Base-by-base conservation (phyloP, 2,113 vertebrate genomes). In the Leucosticte australis region DNA sequence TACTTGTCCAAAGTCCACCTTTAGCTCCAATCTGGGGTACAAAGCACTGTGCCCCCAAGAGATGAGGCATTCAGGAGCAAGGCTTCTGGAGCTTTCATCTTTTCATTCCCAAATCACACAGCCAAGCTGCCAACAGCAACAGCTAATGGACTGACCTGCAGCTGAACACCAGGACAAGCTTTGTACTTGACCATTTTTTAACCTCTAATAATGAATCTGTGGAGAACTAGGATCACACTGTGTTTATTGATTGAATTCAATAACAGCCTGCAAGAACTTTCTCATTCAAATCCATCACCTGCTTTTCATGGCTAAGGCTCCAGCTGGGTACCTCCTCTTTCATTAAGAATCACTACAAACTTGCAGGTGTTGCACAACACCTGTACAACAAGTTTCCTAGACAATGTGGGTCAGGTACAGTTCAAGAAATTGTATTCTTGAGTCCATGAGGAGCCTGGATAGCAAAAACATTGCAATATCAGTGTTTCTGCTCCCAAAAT, bases 361-460 rank as follows among this genome's bases (percentile, higher is more conserved):
- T 9, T 21, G 1, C 35, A 59, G 64, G 24, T 24, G 13, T 87
- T 96, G 91, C 9, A 2, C 83, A 96, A 93, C 30, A 95, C 73
- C 68, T 31, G 68, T 6, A 70, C 3, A 7, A 76, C 82, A 55
- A 70, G 73, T 44, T 92, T 79, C 83, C 83, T 42, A 56, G 33
- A 55, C 41, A 73, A 94, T 47, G 83, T 70, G 70, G 83, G 89
- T 86, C 90, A 96, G 80, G 64, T 7, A 78, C 76, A 81, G 76
- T 81, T 89, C 86, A 93, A 75, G 83, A 93, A 83, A 69, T 44
- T 15, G 26, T 33, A 41, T 19, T 64, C 3, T 0, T 69, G 33
- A 75, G 24, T 13, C 64, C 60, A 10, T 0, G 2, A 83, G 49
- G 68, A 75, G 49, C 42, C 23, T 74, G 15, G 21, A 15, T 0